Evolutionary conservation across 2,888 invertebrate species (phyloP).

Genomic region (Drosophila suboccidentalis): DNA sequence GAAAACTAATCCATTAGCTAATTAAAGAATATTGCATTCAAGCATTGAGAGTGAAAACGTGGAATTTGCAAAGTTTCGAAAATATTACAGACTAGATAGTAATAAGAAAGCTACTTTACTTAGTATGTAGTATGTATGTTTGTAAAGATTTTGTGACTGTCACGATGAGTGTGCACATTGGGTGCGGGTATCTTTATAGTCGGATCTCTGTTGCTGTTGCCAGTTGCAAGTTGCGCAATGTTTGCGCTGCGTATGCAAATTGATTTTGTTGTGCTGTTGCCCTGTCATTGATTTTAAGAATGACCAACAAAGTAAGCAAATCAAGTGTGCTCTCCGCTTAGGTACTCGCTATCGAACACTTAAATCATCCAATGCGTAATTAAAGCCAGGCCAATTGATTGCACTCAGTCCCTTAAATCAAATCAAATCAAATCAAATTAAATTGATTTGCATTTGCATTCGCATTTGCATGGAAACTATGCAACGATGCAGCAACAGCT

Average conservation of each 20-base stretch:
- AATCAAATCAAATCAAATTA: slow-evolving; percentile 53
- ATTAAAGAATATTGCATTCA: background rate
- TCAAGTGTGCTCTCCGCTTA: slow-evolving; percentile 43
- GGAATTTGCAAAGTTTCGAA: background rate
- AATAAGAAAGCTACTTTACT: background rate
- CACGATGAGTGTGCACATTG: slow-evolving; percentile 1
- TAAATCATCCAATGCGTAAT: slow-evolving; percentile 41
- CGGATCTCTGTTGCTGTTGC: background rate
- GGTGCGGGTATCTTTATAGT: slow-evolving; percentile 3
- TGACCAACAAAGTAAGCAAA: slow-evolving; percentile 34
- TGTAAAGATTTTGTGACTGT: background rate
- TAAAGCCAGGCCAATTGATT: slow-evolving; percentile 1
- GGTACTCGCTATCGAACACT: slow-evolving; percentile 20
- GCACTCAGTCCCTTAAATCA: slow-evolving; percentile 27
- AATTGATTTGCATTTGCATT: slow-evolving; percentile 49
- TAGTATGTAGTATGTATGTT: too few relatives aligned
- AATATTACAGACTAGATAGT: background rate
- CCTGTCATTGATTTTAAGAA: slow-evolving; percentile 24
- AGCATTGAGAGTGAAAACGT: background rate
- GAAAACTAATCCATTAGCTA: background rate
- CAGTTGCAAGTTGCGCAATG: slow-evolving; percentile 31
- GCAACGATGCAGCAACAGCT: slow-evolving; percentile 19
- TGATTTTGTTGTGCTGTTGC: slow-evolving; percentile 48
- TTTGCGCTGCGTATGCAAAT: slow-evolving; percentile 61
- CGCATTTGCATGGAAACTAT: slow-evolving; percentile 36